Evolutionary conservation across 2,888 invertebrate species (phyloP), one percentile per base, ranked within the genome.

Genomic region (Pyrocoelia pectoralis): DNA sequence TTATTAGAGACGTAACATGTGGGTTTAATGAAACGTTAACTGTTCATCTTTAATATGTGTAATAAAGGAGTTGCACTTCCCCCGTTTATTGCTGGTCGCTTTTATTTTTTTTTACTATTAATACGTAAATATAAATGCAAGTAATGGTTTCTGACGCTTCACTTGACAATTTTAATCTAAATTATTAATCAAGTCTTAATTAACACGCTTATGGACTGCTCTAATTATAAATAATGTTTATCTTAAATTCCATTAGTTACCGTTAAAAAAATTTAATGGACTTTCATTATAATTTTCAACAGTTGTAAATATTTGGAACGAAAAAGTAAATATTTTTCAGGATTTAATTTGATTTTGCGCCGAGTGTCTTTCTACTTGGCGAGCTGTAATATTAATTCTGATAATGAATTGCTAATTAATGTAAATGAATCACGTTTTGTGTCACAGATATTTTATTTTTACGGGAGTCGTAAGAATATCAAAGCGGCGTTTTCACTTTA

Each of bases 101-200:
- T 38, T 28, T 19, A 24, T 28, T 52, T 52, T 43, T 58, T 58
- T 52, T 58, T 52, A 52, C 52, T 43, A 33, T 33, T 33, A 33
- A 43, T 52, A 52, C 43, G 52, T 46, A 43, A 40, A 50, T 58
- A 52, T 58, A 58, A 58, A 58, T 58, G 40, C 40, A 43, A 43
- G 15, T 14, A 49, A 40, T 38, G 24, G 15, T 49, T 17, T 58
- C 24, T 46, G 46, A 52, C 18, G 52, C 52, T 40, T 18, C 46
- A 33, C 19, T 52, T 46, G 43, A 38, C 15, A 52, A 56, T 56
- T 58, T 52, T 14, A 41, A 46, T 24, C 43, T 14, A 15, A 58
- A 50, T 58, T 58, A 51, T 58, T 58, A 58, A 58, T 58, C 58
- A 58, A 52, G 52, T 18, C 58, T 52, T 58, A 58, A 58, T 58